These are phyloP conservation scores for Hylaeus volcanicus DNA, from an alignment of 1,140 invertebrate genomes.

Conservation along the genomic window DNA sequence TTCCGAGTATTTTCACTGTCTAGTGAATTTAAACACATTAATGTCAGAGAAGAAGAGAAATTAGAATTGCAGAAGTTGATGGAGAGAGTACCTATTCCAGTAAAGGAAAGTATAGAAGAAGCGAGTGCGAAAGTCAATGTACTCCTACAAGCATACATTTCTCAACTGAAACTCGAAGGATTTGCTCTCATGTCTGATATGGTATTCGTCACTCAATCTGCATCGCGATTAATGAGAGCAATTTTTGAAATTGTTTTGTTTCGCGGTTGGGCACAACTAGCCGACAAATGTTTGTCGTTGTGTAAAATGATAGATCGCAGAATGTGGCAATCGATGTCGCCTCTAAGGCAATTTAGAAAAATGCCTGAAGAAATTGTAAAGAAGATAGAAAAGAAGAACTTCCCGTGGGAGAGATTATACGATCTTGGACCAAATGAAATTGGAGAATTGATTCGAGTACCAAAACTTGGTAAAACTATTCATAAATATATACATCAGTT, in stretches of 20 bases:
- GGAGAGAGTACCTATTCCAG: constrained; percentile 98
- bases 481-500: constrained; percentile 99
- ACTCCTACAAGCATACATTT: constrained; percentile 98
- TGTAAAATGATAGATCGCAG: constrained; percentile 99
- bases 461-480: constrained; percentile 98
- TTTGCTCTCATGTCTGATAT: constrained; percentile 99
- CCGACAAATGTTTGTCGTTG: constrained; percentile 96
- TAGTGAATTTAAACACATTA: constrained; percentile 94
- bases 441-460: constrained; percentile 96
- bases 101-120: constrained; percentile 99
- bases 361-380: constrained; percentile 99
- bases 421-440: constrained; percentile 98
- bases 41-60: constrained; percentile 99
- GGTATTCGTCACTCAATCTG: constrained; percentile 99
- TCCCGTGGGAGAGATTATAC: constrained; percentile 96
- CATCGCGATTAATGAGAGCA: constrained; percentile 95
- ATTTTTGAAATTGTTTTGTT: constrained; percentile 97
- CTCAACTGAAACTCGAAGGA: constrained; percentile 98
- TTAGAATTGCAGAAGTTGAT: constrained; percentile 98
- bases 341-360: constrained; percentile 97
- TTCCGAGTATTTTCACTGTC: constrained; percentile 99
- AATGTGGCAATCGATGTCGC: constrained; percentile 99
- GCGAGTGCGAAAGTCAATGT: constrained; percentile 98
- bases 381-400: constrained; percentile 99
- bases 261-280: constrained; percentile 97